Percentiles rank a stretch among this genome's conserved stretches.
Evolutionary conservation across 2,888 invertebrate species (phyloP).

Genomic region (Perdita meconis): DNA sequence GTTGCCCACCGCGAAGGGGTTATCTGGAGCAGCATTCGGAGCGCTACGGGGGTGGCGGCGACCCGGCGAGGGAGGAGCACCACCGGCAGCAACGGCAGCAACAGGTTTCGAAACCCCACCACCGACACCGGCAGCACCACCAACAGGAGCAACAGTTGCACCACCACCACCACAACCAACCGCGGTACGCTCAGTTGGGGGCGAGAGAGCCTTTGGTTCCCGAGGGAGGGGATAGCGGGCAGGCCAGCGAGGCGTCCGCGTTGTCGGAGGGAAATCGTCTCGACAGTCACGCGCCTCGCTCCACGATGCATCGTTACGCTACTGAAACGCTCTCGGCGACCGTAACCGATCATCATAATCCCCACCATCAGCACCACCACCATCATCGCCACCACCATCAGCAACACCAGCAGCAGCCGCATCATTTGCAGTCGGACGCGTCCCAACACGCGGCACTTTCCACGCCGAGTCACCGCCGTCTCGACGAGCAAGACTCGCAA

Average conservation of each 20-base stretch:
- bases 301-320: slow-evolving; percentile 82
- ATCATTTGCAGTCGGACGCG: slow-evolving; percentile 50
- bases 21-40: slow-evolving; percentile 1
- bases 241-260: slow-evolving; percentile 75
- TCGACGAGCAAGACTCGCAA: slow-evolving; percentile 62
- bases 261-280: slow-evolving; percentile 78
- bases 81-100: slow-evolving; percentile 47
- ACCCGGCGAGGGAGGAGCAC: slow-evolving; percentile 25
- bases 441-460: slow-evolving; percentile 50
- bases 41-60: slow-evolving; percentile 33
- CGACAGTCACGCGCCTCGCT: slow-evolving; percentile 82
- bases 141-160: slow-evolving; percentile 45
- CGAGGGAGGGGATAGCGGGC: slow-evolving; percentile 81
- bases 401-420: slow-evolving; percentile 67
- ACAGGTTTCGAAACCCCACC: slow-evolving; percentile 48
- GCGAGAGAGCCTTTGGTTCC: slow-evolving; percentile 78
- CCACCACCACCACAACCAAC: slow-evolving; percentile 64
- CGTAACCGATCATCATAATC: slow-evolving; percentile 73
- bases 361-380: slow-evolving; percentile 66
- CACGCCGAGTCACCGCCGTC: slow-evolving; percentile 63
- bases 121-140: slow-evolving; percentile 69
- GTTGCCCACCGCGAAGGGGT: slow-evolving; percentile 9
- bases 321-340: slow-evolving; percentile 80
- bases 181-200: slow-evolving; percentile 74
- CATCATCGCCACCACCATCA: slow-evolving; percentile 67